Evolutionary conservation across 2,797 vertebrate genomes (phyloP).

Genomic region (Lindbergichthys nudifrons): DNA sequence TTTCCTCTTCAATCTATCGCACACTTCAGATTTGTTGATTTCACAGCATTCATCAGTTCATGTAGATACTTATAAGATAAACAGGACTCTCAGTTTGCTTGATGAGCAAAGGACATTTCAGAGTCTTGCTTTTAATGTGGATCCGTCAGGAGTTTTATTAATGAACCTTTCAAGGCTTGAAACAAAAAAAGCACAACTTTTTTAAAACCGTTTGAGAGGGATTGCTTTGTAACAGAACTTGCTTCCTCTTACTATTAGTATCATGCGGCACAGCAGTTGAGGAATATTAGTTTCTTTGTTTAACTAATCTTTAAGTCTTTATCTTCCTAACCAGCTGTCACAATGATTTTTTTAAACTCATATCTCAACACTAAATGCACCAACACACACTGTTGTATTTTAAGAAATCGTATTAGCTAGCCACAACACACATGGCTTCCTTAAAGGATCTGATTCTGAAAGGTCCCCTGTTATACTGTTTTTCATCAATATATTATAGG

Average conservation of each 20-base stretch:
- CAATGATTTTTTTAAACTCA: neutral
- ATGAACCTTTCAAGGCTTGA: conserved; percentile 24
- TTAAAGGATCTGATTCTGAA: too few relatives aligned
- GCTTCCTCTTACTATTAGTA: conserved; percentile 2
- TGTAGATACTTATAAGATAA: conserved; percentile 19
- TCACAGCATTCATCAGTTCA: conserved; percentile 21
- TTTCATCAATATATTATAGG: too few relatives aligned
- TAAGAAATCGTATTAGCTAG: neutral
- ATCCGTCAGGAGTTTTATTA: neutral
- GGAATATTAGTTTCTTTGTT: neutral
- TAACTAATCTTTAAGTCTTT: conserved; percentile 1
- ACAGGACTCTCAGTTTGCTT: conserved; percentile 5
- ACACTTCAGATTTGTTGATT: conserved; percentile 24
- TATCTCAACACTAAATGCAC: neutral
- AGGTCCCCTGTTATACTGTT: too few relatives aligned
- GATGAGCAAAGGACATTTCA: conserved; percentile 24
- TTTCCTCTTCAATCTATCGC: conserved; percentile 7
- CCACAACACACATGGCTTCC: neutral
- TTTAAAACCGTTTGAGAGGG: too few relatives aligned
- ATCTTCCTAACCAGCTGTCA: conserved; percentile 3
- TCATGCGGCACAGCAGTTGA: neutral
- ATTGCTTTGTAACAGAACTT: neutral
- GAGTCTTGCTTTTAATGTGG: conserved; percentile 3
- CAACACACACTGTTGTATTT: neutral
- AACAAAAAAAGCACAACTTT: too few relatives aligned